Evolutionary conservation across 2,113 vertebrate genomes (phyloP), one percentile per base, ranked within the genome.

Genomic region (Solenodon paradoxus): DNA sequence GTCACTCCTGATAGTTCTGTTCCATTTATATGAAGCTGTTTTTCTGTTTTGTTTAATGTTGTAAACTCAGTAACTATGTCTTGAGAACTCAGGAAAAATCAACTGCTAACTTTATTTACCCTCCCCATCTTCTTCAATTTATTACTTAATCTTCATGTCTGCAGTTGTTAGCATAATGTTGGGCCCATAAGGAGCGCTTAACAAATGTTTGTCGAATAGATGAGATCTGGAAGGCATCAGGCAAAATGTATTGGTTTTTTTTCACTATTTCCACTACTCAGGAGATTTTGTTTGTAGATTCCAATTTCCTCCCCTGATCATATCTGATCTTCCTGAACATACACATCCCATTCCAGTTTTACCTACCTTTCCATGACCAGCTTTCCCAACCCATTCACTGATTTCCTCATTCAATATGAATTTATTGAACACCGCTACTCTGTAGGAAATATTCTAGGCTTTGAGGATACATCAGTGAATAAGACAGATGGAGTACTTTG

Each of bases 191-290:
- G 57, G 75, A 51, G 4, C 51, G 42, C 28, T 71, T 75, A 77
- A 59, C 74, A 87, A 88, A 80, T 32, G 13, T 57, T 64, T 79
- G 4, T 38, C 64, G 59, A 85, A 40, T 80, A 32, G 40, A 91
- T 71, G 81, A 93, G 85, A 84, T 51, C 28, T 90, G 86, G 51
- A 47, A 80, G 51, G 35, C 38, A 57, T 80, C 72, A 88, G 59
- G n/a, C n/a, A 71, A 84, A 85, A 93, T 91, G 30, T n/a, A n/a
- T n/a, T 95, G 59, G 40, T 63, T 87, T 92, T 75, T 88, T 92
- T 92, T 87, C 42, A 95, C 17, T 75, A 88, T 81, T 92, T 80
- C 86, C 45, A 75, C 51, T 92, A 91, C 78, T 91, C 32, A 66
- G 66, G 55, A 95, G 45, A 55, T 72, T 90, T 95, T 53, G n/a